Evolutionary conservation across 2,797 vertebrate species (phyloP), one percentile per base, ranked within the genome.

Genomic region (Silurus lanzhouensis): DNA sequence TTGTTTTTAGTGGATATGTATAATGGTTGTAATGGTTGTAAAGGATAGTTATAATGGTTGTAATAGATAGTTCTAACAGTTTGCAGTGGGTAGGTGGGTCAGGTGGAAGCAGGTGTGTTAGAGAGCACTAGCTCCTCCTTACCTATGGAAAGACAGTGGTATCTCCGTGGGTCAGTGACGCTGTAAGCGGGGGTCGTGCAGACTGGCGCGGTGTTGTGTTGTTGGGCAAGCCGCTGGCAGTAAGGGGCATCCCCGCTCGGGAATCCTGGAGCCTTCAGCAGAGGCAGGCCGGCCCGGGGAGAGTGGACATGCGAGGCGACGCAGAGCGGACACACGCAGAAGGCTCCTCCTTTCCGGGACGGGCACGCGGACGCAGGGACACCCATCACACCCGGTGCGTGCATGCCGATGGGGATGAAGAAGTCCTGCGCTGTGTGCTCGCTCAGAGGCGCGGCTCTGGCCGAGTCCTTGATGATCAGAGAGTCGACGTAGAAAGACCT

Each of bases 401-500:
- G 97, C 96, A 99, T 93, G 94, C 96, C 95, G 92, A 99, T 95
- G 55, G 98, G 98, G 71, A 99, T 94, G 82, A 99, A 96, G 92
- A 99, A 98, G 91, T 99, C 98, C 89, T 97, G 97, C 57, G 93
- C 94, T 14, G 93, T 92, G 75, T 96, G 96, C 90, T 96, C 96
- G 66, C 94, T 94, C 83, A 95, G 79, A 4, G 95, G 95, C 87
- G 94, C 93, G 8, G 96, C 95, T 91, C 97, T 93, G 68, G 95
- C 95, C 46, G 97, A 93, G 84, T 99, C 98, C 95, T 99, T 99
- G 93, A 99, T 96, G 89, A 99, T 99, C 90, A 99, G 94, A 87
- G 98, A 99, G 90, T 99, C 98, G n/a, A 99, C 98, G 90, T 99
- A 99, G 93, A 99, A 99, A 88, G 98, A 99, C 88, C 97, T 97